A percentile compares a stretch with the other conserved stretches of the same genome.
phyloP scores from a whole-genome alignment of 2,797 vertebrate genomes.

The Sphenopsis melanotis region DNA sequence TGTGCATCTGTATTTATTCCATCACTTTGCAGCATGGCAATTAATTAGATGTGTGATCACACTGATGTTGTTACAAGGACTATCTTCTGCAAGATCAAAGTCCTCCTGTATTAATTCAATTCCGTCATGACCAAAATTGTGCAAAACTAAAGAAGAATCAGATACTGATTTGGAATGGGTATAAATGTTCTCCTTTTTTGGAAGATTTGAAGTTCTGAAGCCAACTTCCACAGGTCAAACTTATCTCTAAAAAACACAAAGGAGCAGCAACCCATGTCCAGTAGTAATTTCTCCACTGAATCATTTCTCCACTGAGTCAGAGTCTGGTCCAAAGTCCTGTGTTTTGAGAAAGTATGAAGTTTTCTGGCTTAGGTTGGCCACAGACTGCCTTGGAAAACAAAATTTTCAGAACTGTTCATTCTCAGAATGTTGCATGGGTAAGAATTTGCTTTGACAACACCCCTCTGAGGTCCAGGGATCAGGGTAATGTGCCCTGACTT shows the following conservation, averaged over 20 bases:
- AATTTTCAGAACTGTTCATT: conserved; percentile 14
- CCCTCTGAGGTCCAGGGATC: conserved; percentile 7
- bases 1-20: not conserved
- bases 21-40: not conserved
- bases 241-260: not conserved
- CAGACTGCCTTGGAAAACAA: not conserved
- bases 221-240: not conserved
- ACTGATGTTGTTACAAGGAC: not conserved
- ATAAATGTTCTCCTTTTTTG: not conserved
- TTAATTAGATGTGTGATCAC: not conserved
- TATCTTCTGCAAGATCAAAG: not conserved
- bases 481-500: not conserved
- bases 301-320: not conserved
- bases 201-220: not conserved
- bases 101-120: not conserved
- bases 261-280: not conserved
- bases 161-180: not conserved
- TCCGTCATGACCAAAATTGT: not conserved
- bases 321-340: not conserved
- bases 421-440: not conserved
- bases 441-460: conserved; percentile 40
- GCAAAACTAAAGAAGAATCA: not conserved
- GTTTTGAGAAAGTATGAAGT: not conserved
- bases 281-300: conserved; percentile 14
- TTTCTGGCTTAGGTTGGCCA: not conserved